These are phyloP conservation scores for Penelope pileata DNA, from an alignment of 2,113 vertebrate genomes.

Conservation along the genomic window DNA sequence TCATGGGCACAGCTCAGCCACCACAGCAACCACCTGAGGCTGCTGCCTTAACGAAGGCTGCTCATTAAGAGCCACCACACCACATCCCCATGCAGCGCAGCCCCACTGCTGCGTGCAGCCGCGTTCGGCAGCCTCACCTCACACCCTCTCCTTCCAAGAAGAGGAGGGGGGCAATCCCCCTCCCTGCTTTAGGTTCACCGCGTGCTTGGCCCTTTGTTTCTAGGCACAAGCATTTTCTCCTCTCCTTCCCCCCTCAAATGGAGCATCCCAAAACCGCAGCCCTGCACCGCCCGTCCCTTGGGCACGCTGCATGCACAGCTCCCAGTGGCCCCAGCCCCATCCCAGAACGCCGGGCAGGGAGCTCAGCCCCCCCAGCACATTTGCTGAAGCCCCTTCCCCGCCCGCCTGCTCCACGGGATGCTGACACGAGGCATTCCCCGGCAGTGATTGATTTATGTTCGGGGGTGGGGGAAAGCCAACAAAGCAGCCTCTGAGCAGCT, in stretches of 20 bases:
- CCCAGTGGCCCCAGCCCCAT: too few relatives aligned
- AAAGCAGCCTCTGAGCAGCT: background rate
- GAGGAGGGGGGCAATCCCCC: background rate
- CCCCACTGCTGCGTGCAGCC: accelerated
- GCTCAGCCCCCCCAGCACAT: too few relatives aligned
- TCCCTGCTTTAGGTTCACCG: background rate
- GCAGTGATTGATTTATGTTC: background rate
- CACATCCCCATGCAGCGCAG: background rate
- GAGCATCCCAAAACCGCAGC: background rate
- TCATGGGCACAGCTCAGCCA: background rate
- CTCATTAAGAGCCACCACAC: too few relatives aligned
- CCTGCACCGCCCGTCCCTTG: too few relatives aligned
- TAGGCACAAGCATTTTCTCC: background rate
- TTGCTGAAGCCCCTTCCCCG: too few relatives aligned
- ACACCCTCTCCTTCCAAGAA: background rate
- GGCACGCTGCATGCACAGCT: too few relatives aligned
- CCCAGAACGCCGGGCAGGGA: too few relatives aligned
- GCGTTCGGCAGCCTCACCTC: background rate
- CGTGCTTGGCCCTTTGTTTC: background rate
- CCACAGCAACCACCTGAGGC: background rate
- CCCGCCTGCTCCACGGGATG: too few relatives aligned
- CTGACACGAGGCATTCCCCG: too few relatives aligned
- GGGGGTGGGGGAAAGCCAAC: background rate
- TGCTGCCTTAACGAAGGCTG: accelerated
- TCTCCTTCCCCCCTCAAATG: background rate